These are phyloP conservation scores for Melopsittacus undulatus DNA, from an alignment of 2,797 vertebrate genomes.

Conservation along the genomic window DNA sequence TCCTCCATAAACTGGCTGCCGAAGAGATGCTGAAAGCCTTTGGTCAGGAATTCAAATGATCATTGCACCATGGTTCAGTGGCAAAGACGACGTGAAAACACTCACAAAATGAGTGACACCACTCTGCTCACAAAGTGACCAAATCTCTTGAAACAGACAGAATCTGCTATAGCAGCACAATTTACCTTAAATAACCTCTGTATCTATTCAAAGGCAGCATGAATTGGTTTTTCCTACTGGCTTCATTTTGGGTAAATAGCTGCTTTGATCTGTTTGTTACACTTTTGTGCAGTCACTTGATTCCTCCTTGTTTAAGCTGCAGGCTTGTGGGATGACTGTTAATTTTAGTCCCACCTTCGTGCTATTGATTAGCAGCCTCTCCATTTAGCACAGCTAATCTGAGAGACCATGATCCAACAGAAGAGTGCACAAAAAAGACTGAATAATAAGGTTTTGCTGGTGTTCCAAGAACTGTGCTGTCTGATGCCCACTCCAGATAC, in stretches of 20 bases:
- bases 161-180: neutral
- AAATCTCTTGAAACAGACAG: neutral
- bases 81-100: neutral
- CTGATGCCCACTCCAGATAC: neutral
- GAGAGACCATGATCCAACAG: neutral
- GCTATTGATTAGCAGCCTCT: slow-evolving; percentile 23
- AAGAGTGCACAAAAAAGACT: neutral
- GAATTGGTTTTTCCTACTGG: slow-evolving; percentile 22
- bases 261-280: slow-evolving; percentile 43
- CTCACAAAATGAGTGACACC: neutral
- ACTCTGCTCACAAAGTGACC: neutral
- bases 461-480: slow-evolving; percentile 5
- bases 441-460: neutral
- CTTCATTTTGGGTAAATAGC: slow-evolving; percentile 38
- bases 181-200: slow-evolving; percentile 42
- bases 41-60: neutral
- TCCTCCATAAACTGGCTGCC: neutral
- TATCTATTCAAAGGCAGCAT: slow-evolving; percentile 22
- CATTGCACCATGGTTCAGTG: neutral
- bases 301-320: slow-evolving; percentile 27
- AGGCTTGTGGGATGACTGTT: neutral
- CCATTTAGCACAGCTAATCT: slow-evolving; percentile 10
- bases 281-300: neutral
- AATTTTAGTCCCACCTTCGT: slow-evolving; percentile 12
- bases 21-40: neutral